Base-by-base conservation (phyloP, 1,140 invertebrate species). In the Antheraea mylitta region DNA sequence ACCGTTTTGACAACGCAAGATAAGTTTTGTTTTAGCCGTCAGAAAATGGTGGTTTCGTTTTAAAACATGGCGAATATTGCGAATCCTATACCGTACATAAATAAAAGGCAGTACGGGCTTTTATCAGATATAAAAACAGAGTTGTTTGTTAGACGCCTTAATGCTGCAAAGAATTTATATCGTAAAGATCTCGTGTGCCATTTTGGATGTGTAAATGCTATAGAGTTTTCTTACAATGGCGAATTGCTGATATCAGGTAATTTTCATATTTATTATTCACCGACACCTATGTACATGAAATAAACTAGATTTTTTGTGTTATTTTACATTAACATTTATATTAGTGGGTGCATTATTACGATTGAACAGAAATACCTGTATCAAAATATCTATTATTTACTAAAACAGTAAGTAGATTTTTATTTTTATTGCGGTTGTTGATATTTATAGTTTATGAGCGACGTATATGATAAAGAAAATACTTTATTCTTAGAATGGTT, bases 141-240 rank as follows among this genome's bases (percentile, higher is more conserved):
- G 60, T 91, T 96, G 38, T 94, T 96, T 74, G 93, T 93, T 73
- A 93, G 95, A 64, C 94, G 96, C 65, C 89, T 96, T 58, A 87
- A 92, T 36, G 90, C 90, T 62, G 95, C 96, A 0, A 94, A 94
- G 81, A 97, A 95, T 90, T 93, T 98, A 18, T 98, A 96, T 86
- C 94, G 96, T 66, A 96, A 96, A 76, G 97, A 99, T 93, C 93
- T 99, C 18, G 93, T 95, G 68, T 96, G 96, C 38, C 98, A 99
- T 93, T 99, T 95, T 93, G 98, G 98, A 75, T 99, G 98, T 94
- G 97, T 99, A 30, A 99, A 99, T 94, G 98, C 98, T 30, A 96
- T 99, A 75, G 98, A 99, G 91, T 99, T 99, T 93, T 98, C 97
- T 6, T 94, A 95, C 65, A 95, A 97, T 90, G 98, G 98, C 71